These are phyloP conservation scores for Drosophila triauraria DNA, from an alignment of 1,140 invertebrate species.

Conservation along the genomic window DNA sequence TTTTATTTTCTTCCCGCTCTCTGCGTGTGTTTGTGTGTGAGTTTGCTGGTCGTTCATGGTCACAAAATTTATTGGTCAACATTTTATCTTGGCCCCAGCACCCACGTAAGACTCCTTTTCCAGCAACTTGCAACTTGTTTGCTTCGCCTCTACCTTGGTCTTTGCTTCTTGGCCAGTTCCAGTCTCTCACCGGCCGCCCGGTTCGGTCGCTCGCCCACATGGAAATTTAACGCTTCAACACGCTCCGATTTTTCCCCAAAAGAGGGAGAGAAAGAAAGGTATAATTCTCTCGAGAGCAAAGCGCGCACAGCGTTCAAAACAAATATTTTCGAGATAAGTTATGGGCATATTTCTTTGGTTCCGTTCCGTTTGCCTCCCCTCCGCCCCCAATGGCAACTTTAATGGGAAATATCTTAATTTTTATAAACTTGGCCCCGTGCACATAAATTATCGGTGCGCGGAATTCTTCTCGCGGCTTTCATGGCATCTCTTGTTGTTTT, in stretches of 20 bases:
- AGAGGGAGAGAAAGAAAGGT: slow-evolving; percentile 10
- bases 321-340: slow-evolving; percentile 67
- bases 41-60: slow-evolving; percentile 59
- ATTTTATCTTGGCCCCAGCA: slow-evolving; percentile 67
- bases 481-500: background rate
- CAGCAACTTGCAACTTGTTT: slow-evolving; percentile 64
- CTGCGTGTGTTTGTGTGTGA: slow-evolving; percentile 22
- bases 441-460: slow-evolving; percentile 49
- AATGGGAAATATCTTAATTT: slow-evolving; percentile 70
- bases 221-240: slow-evolving; percentile 78
- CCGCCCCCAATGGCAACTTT: slow-evolving; percentile 23
- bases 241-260: slow-evolving; percentile 53
- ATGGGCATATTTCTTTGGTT: slow-evolving; percentile 57
- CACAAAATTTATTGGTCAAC: slow-evolving; percentile 79
- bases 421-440: slow-evolving; percentile 56
- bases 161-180: slow-evolving; percentile 14
- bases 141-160: slow-evolving; percentile 15
- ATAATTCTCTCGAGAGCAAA: slow-evolving; percentile 20
- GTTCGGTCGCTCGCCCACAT: slow-evolving; percentile 49
- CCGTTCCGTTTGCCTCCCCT: slow-evolving; percentile 18
- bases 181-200: slow-evolving; percentile 2
- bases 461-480: slow-evolving; percentile 40
- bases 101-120: slow-evolving; percentile 35
- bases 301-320: slow-evolving; percentile 31
- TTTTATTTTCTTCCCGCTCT: slow-evolving; percentile 42